Conservation (phyloP, 2,113 vertebrate genomes). For the Todiramphus chloris region DNA sequence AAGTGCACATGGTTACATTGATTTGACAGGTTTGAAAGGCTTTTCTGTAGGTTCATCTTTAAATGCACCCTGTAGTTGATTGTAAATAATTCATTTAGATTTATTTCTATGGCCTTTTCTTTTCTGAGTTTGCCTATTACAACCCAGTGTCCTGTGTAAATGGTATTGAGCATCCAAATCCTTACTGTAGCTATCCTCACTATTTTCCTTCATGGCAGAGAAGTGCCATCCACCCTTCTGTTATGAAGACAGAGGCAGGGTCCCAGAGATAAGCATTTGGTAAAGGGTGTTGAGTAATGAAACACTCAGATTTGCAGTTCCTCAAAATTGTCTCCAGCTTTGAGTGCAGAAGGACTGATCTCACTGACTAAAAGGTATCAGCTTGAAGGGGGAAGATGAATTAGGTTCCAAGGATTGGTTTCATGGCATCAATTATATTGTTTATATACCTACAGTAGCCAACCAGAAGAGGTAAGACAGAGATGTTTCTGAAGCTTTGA, state of each 20-base stretch:
- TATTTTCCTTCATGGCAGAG: neutral
- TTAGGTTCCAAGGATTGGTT: neutral
- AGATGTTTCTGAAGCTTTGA: neutral
- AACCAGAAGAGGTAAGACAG: neutral
- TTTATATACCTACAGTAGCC: neutral
- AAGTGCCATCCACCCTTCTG: neutral
- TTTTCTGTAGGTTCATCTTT: constrained; percentile 8
- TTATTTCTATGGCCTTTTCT: constrained; percentile 39
- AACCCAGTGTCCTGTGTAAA: neutral
- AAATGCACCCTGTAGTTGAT: neutral
- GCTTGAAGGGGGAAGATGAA: neutral
- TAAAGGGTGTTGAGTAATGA: neutral
- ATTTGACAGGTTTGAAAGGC: constrained; percentile 28
- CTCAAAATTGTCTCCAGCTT: neutral
- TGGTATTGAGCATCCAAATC: neutral
- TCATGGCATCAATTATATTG: neutral
- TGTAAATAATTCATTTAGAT: constrained; percentile 54
- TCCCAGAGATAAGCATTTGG: neutral
- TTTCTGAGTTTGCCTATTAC: neutral
- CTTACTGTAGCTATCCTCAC: neutral
- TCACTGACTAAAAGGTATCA: neutral
- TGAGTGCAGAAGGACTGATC: neutral
- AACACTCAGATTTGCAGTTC: neutral
- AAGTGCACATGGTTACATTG: neutral
- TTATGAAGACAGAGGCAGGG: neutral